These are phyloP conservation scores for Eonycteris spelaea DNA, from an alignment of 2,113 vertebrate genomes.

Conservation along the genomic window DNA sequence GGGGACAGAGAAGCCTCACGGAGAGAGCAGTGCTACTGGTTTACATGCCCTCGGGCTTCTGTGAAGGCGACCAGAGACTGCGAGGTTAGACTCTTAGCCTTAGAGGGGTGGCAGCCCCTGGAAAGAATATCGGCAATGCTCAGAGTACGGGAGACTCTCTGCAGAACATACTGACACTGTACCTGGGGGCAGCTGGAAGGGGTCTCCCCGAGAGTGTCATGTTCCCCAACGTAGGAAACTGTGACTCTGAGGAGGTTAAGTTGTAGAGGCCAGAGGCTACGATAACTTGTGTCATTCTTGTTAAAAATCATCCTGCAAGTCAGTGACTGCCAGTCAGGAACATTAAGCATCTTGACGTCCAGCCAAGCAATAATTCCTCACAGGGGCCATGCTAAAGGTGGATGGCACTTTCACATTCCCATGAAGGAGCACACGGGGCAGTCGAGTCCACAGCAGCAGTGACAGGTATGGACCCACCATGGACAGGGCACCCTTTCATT, in stretches of 20 bases:
- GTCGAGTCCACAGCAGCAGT: accelerated
- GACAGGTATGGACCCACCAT: not conserved
- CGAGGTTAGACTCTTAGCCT: not conserved
- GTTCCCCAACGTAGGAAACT: accelerated
- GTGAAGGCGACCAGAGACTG: not conserved
- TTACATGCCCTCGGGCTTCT: not conserved
- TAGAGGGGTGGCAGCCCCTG: not conserved
- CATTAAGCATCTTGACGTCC: not conserved
- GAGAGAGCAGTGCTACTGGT: too few relatives aligned
- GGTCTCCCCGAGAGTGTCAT: not conserved
- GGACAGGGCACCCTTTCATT: not conserved
- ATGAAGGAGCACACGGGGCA: not conserved
- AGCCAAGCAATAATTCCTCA: not conserved
- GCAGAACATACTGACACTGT: accelerated
- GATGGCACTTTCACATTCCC: not conserved
- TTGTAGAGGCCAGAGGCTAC: not conserved
- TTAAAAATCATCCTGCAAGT: not conserved
- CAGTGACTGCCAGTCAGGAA: not conserved
- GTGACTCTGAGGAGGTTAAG: not conserved
- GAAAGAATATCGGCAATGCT: not conserved
- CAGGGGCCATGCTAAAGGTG: accelerated
- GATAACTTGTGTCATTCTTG: not conserved
- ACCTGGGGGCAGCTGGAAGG: too few relatives aligned
- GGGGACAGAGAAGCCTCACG: not conserved
- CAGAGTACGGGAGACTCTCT: not conserved